A percentile compares a stretch with the other conserved stretches of the same genome.
Evolutionary conservation across 2,797 vertebrate species (phyloP).

Genomic region (Schizopygopsis malacanthus): DNA sequence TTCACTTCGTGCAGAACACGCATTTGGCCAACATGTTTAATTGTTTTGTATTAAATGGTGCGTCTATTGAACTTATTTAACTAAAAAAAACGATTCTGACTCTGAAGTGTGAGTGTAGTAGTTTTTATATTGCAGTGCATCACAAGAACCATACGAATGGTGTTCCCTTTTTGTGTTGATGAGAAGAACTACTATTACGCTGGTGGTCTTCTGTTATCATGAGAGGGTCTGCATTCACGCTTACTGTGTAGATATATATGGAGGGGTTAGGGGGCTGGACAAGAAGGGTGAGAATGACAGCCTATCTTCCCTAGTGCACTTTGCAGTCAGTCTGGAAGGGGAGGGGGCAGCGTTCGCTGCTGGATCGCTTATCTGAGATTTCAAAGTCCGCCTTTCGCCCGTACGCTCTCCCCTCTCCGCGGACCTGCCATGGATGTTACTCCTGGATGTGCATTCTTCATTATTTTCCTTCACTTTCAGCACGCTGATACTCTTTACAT

Average conservation of each 20-base stretch:
- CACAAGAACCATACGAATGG: not conserved
- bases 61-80: not conserved
- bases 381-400: constrained; percentile 62
- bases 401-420: constrained; percentile 54
- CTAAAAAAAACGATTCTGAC: not conserved
- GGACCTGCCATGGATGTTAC: constrained; percentile 69
- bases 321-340: constrained; percentile 56
- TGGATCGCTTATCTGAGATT: constrained; percentile 61
- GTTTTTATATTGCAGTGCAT: not conserved
- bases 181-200: not conserved
- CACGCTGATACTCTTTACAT: constrained; percentile 64
- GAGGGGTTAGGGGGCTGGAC: constrained; percentile 19
- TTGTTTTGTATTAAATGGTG: too few species aligned
- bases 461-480: constrained; percentile 63
- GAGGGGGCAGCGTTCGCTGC: constrained; percentile 48
- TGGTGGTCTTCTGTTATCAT: not conserved
- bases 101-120: not conserved
- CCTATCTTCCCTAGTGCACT: constrained; percentile 57
- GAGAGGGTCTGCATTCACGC: constrained; percentile 21
- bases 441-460: constrained; percentile 58
- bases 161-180: not conserved
- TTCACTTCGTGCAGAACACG: not conserved
- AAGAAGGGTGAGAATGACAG: constrained; percentile 35
- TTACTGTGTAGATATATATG: not conserved
- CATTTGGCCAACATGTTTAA: too few species aligned